A percentile compares a stretch with the other conserved stretches of the same genome.
These are phyloP conservation scores for Brachyopa scutellaris DNA, from an alignment of 2,888 invertebrate genomes.

Conservation along the genomic window DNA sequence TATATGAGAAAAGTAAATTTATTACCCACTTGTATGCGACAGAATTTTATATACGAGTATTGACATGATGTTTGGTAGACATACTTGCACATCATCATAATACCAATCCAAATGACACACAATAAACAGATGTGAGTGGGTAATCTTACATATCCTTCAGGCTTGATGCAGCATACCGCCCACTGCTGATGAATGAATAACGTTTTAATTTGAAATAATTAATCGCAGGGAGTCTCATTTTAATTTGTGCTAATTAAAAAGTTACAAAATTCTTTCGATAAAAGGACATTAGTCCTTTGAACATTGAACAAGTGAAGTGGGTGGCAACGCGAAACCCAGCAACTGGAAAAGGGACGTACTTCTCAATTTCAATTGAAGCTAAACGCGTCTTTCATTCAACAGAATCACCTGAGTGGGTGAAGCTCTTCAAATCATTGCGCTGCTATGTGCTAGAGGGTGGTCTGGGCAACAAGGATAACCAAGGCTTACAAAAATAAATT, in stretches of 20 bases:
- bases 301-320: constrained; percentile 17
- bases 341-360: constrained; percentile 51
- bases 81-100: constrained; percentile 42
- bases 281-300: constrained; percentile 63
- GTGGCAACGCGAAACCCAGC: constrained; percentile 17
- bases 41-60: constrained; percentile 50
- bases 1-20: constrained; percentile 51
- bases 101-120: constrained; percentile 27
- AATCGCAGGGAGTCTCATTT: constrained; percentile 65
- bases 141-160: constrained; percentile 40
- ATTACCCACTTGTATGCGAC: constrained; percentile 49
- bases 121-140: constrained; percentile 4
- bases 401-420: constrained; percentile 60
- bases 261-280: constrained; percentile 68
- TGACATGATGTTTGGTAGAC: constrained; percentile 44
- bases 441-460: background rate
- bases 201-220: constrained; percentile 51
- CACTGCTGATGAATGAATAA: constrained; percentile 4
- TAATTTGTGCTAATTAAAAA: constrained; percentile 72
- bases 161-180: constrained; percentile 5
- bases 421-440: constrained; percentile 24
- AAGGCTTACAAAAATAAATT: too few relatives aligned
- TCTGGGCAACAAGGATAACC: constrained; percentile 38
- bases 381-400: constrained; percentile 59
- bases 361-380: constrained; percentile 52